Evolutionary conservation across 2,888 invertebrate species (phyloP).

Genomic region (Lasioglossum morio): DNA sequence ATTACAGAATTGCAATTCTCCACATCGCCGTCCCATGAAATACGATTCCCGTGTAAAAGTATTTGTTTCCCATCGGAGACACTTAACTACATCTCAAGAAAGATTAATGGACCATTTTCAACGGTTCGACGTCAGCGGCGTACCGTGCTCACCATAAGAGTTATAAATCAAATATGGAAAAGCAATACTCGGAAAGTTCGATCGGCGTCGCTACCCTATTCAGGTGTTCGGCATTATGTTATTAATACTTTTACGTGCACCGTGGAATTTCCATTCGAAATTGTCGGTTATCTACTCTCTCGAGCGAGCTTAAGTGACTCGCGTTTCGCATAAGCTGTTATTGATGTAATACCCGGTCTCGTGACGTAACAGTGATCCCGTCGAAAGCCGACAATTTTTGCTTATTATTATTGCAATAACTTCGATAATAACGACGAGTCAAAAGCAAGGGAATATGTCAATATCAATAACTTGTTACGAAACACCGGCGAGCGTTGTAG

Average conservation of each 20-base stretch:
- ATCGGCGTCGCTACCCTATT: background rate
- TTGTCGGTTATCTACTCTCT: background rate
- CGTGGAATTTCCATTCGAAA: background rate
- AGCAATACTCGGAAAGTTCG: background rate
- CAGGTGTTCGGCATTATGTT: slow-evolving; percentile 5
- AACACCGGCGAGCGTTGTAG: background rate
- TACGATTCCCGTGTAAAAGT: background rate
- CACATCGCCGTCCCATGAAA: background rate
- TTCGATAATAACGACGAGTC: background rate
- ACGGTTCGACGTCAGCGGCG: background rate
- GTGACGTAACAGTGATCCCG: slow-evolving; percentile 23
- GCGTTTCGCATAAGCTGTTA: slow-evolving; percentile 12
- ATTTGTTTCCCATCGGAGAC: background rate
- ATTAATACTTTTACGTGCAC: slow-evolving; percentile 2
- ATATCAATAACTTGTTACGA: background rate
- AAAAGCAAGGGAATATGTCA: background rate
- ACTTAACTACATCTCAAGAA: background rate
- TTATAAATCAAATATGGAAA: slow-evolving; percentile 11
- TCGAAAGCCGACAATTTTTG: slow-evolving; percentile 20
- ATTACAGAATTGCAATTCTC: background rate
- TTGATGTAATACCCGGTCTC: slow-evolving; percentile 21
- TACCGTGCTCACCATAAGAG: background rate
- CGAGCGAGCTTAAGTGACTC: slow-evolving; percentile 8
- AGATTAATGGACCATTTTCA: background rate
- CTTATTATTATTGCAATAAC: slow-evolving; percentile 9